phyloP scores from a whole-genome alignment of 2,797 vertebrate genomes.

The Pipistrellus nathusii region DNA sequence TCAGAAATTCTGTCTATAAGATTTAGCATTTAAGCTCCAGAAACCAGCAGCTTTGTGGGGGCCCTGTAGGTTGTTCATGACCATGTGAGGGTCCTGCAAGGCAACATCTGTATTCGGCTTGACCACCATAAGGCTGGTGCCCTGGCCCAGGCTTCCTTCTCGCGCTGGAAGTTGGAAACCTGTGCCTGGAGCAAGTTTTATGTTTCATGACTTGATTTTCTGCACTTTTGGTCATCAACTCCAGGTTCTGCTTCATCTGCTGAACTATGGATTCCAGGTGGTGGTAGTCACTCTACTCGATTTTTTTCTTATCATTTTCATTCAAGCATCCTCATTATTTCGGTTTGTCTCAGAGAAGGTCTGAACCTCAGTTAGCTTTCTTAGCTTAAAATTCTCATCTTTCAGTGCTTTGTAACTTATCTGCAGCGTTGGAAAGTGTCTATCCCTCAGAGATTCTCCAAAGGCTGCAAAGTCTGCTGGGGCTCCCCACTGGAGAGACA shows the following conservation, averaged over 20 bases:
- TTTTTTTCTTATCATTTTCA: slow-evolving; percentile 90
- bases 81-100: slow-evolving; percentile 89
- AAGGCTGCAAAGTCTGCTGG: not conserved
- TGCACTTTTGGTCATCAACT: slow-evolving; percentile 95
- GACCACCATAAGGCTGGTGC: slow-evolving; percentile 86
- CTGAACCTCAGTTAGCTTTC: slow-evolving; percentile 90
- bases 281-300: slow-evolving; percentile 91
- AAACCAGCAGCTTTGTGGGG: slow-evolving; percentile 92
- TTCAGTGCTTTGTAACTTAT: slow-evolving; percentile 86
- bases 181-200: slow-evolving; percentile 88
- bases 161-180: slow-evolving; percentile 84
- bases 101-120: slow-evolving; percentile 91
- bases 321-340: slow-evolving; percentile 89
- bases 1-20: slow-evolving; percentile 91
- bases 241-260: slow-evolving; percentile 94
- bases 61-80: slow-evolving; percentile 87
- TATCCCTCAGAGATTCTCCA: not conserved
- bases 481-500: not conserved
- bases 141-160: slow-evolving; percentile 90
- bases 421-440: not conserved
- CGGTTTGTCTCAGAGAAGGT: slow-evolving; percentile 88
- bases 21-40: slow-evolving; percentile 88
- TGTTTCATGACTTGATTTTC: slow-evolving; percentile 89
- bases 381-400: slow-evolving; percentile 92
- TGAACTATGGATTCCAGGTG: slow-evolving; percentile 94